Percentiles rank a stretch among this genome's conserved stretches.
Evolutionary conservation across 2,113 vertebrate genomes (phyloP).

Genomic region (Lycocorax pyrrhopterus): DNA sequence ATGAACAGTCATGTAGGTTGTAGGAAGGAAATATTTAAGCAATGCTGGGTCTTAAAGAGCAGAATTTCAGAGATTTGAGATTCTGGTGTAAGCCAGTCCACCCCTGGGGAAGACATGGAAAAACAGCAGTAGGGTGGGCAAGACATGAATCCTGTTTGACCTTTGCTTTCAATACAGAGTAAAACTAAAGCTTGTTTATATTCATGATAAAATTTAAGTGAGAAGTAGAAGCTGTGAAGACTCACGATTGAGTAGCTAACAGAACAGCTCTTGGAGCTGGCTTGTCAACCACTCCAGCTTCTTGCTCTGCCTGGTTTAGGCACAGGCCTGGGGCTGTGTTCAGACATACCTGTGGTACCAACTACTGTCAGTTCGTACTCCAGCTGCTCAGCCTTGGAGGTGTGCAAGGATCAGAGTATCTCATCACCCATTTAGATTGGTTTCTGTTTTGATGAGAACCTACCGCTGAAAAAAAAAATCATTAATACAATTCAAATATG

Average conservation of each 20-base stretch:
- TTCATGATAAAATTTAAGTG: background rate
- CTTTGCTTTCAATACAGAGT: background rate
- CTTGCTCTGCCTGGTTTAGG: background rate
- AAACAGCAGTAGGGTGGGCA: background rate
- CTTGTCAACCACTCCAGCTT: fast-evolving
- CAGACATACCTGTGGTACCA: background rate
- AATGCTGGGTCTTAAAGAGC: background rate
- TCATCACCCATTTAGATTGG: background rate
- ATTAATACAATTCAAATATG: background rate
- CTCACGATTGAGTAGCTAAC: background rate
- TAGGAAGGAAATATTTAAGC: background rate
- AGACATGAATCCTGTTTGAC: background rate
- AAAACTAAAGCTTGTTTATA: background rate
- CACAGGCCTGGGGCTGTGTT: background rate
- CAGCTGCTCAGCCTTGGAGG: background rate
- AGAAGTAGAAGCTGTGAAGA: background rate
- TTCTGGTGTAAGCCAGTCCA: background rate
- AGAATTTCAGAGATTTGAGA: background rate
- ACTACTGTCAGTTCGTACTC: fast-evolving
- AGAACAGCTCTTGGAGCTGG: background rate
- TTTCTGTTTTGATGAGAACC: background rate
- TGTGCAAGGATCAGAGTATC: background rate
- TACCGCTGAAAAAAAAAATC: background rate
- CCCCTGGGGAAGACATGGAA: background rate
- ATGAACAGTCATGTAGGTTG: background rate